Conservation (phyloP, 1,140 invertebrate genomes). For the Stegodyphus mimosarum region DNA sequence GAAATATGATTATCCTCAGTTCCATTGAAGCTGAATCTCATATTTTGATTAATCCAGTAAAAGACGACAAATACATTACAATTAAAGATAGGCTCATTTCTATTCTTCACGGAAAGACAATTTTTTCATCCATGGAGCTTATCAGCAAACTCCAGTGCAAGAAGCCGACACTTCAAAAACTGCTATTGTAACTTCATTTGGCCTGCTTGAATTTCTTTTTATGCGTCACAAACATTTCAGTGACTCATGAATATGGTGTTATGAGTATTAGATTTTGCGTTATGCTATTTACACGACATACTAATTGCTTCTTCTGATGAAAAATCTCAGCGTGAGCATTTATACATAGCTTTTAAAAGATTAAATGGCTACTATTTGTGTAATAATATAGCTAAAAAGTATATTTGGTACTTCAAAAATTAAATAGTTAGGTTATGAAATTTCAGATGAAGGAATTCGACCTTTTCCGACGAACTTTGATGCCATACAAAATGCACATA, state of each 20-base stretch:
- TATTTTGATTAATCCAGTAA: too few species aligned
- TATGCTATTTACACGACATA: conserved; percentile 63
- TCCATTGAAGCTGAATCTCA: too few species aligned
- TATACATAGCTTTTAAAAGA: conserved; percentile 63
- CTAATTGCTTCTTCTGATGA: conserved; percentile 67
- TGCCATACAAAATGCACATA: not conserved
- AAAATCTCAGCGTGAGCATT: conserved; percentile 58
- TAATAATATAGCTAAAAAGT: conserved; percentile 63
- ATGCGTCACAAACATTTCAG: not conserved
- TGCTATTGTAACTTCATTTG: not conserved
- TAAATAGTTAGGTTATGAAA: conserved; percentile 3
- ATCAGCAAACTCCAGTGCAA: conserved; percentile 44
- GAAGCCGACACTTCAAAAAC: conserved; percentile 17
- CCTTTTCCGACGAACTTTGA: conserved; percentile 47
- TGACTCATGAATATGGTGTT: not conserved
- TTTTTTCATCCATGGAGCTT: conserved; percentile 31
- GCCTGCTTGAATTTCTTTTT: not conserved
- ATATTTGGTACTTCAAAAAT: not conserved
- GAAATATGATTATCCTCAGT: too few species aligned
- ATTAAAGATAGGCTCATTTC: too few species aligned
- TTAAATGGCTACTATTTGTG: conserved; percentile 63
- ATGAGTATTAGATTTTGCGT: conserved; percentile 63
- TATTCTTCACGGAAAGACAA: not conserved
- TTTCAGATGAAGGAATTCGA: conserved; percentile 6
- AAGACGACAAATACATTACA: too few species aligned